These are phyloP conservation scores for Mastigias papua DNA, from an alignment of 30 jellyfish, hydroid and myxozoan genomes.

Conservation along the genomic window DNA sequence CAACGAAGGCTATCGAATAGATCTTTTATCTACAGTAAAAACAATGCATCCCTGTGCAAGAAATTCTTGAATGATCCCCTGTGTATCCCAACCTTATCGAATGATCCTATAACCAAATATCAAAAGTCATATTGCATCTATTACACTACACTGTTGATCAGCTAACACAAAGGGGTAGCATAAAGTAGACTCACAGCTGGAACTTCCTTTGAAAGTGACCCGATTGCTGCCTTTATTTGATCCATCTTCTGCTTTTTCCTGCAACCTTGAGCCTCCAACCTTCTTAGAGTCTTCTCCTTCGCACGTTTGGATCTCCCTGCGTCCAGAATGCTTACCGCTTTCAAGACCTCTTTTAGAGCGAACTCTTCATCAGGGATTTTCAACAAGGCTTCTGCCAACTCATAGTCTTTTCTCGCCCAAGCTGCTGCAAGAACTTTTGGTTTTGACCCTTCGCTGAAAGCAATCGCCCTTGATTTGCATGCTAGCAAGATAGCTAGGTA, in stretches of 20 bases:
- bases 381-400: conserved; percentile 58
- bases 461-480: conserved; percentile 8
- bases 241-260: conserved; percentile 54
- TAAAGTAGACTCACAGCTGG: conserved; percentile 24
- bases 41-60: too few species aligned
- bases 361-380: conserved; percentile 52
- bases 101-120: too few species aligned
- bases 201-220: conserved; percentile 32
- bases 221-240: conserved; percentile 50
- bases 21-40: too few species aligned
- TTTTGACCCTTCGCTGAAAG: conserved; percentile 40
- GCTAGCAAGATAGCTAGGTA: conserved; percentile 58
- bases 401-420: conserved; percentile 69
- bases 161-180: neutral
- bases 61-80: too few species aligned
- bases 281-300: conserved; percentile 20
- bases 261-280: conserved; percentile 76
- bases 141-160: neutral
- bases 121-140: too few species aligned
- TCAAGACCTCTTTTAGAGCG: conserved; percentile 69
- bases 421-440: conserved; percentile 76
- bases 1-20: too few species aligned
- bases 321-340: conserved; percentile 65
- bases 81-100: too few species aligned
- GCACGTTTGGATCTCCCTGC: conserved; percentile 53